These are phyloP conservation scores for Psix sp. DNA, from an alignment of 1,140 invertebrate species.

Conservation along the genomic window DNA sequence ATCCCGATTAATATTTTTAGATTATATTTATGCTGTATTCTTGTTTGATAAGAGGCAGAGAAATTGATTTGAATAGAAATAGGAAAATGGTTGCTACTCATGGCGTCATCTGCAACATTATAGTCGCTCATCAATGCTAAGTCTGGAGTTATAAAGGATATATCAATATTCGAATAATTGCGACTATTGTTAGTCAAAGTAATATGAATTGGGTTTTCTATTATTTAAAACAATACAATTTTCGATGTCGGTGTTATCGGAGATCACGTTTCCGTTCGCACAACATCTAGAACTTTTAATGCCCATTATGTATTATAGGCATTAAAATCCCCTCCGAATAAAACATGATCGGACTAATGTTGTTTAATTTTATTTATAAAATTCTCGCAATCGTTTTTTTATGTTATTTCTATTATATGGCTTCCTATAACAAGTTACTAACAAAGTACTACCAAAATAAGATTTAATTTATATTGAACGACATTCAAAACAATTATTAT, in stretches of 20 bases:
- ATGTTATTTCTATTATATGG: background rate
- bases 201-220: slow-evolving; percentile 12
- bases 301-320: slow-evolving; percentile 19
- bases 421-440: slow-evolving; percentile 1
- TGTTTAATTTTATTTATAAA: slow-evolving; percentile 7
- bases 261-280: slow-evolving; percentile 9
- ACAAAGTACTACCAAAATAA: slow-evolving; percentile 1
- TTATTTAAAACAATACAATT: slow-evolving; percentile 15
- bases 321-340: slow-evolving; percentile 16
- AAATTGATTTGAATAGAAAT: background rate
- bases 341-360: slow-evolving; percentile 3
- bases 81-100: slow-evolving; percentile 4
- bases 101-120: background rate
- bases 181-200: no score
- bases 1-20: slow-evolving; percentile 8
- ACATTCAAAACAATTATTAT: slow-evolving; percentile 2
- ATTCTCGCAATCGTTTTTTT: background rate
- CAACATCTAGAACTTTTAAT: slow-evolving; percentile 6
- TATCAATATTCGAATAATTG: slow-evolving; percentile 9
- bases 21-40: slow-evolving; percentile 9
- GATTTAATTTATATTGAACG: background rate
- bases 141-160: slow-evolving; percentile 1
- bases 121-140: slow-evolving; percentile 2
- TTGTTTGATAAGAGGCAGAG: background rate
- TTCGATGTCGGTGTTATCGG: slow-evolving; percentile 13